Conservation (phyloP, 2,797 vertebrate species). For the Echeneis naucrates region DNA sequence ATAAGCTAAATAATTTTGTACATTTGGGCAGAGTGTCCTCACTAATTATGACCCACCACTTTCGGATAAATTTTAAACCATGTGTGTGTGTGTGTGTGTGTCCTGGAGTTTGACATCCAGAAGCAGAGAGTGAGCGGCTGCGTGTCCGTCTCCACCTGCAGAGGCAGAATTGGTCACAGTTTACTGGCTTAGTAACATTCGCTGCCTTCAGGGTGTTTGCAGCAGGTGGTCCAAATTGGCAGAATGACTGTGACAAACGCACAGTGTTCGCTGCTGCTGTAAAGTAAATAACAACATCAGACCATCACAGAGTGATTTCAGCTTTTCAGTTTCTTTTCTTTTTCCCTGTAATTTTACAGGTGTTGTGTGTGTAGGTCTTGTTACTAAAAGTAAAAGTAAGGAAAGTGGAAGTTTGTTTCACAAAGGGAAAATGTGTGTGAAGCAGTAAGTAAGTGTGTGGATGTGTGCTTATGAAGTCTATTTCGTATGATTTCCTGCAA, state of each 20-base stretch:
- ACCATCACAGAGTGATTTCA: conserved; percentile 49
- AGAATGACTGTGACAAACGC: conserved; percentile 76
- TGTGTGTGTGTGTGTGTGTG: conserved; percentile 23
- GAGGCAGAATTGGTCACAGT: conserved; percentile 80
- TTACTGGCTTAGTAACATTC: conserved; percentile 74
- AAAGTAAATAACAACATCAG: conserved; percentile 77
- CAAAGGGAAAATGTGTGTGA: conserved; percentile 8
- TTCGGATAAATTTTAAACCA: conserved; percentile 33
- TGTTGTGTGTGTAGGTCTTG: conserved; percentile 25
- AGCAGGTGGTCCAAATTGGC: conserved; percentile 80
- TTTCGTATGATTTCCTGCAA: conserved; percentile 8
- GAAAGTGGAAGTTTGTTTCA: conserved; percentile 8
- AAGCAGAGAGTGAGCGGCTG: conserved; percentile 52
- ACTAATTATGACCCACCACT: conserved; percentile 25
- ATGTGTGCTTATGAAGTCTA: background rate
- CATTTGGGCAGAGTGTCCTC: conserved; percentile 42
- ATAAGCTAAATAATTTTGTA: conserved; percentile 53
- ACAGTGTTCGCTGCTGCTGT: conserved; percentile 62
- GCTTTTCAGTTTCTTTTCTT: conserved; percentile 5
- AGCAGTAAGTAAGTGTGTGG: background rate
- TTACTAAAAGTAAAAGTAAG: conserved; percentile 44
- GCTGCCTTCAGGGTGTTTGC: conserved; percentile 76
- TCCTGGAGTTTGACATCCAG: conserved; percentile 45
- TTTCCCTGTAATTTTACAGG: conserved; percentile 4
- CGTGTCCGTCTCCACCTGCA: conserved; percentile 76